Evolutionary conservation across 2,888 invertebrate genomes (phyloP).

Genomic region (Cinara cedri): DNA sequence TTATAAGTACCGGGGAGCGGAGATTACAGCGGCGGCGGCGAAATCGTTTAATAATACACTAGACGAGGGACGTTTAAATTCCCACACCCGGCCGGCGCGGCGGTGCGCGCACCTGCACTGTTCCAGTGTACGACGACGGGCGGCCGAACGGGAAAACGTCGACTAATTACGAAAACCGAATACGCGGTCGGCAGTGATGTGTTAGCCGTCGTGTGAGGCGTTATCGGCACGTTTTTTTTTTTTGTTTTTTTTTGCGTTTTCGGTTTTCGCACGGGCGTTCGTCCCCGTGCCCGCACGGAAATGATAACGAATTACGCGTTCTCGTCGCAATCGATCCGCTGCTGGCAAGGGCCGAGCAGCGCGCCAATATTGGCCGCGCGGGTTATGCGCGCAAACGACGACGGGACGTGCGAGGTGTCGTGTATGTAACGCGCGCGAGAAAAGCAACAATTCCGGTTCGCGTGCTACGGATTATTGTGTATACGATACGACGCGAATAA

Average conservation of each 20-base stretch:
- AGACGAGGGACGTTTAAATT: slow-evolving; percentile 32
- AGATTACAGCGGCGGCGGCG: neutral
- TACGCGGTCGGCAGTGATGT: neutral
- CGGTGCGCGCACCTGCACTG: neutral
- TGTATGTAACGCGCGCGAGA: too few relatives aligned
- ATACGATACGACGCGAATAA: neutral
- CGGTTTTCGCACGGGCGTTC: neutral
- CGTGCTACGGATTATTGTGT: too few relatives aligned
- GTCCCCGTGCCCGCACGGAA: neutral
- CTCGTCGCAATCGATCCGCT: slow-evolving; percentile 42
- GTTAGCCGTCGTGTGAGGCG: neutral
- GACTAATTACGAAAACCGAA: slow-evolving; percentile 37
- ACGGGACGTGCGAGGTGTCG: neutral
- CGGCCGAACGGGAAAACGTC: slow-evolving; percentile 36
- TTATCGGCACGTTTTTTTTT: too few relatives aligned
- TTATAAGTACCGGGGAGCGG: neutral
- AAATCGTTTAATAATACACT: slow-evolving; percentile 21
- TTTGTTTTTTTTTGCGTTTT: too few relatives aligned
- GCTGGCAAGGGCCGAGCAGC: too few relatives aligned
- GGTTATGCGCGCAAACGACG: neutral
- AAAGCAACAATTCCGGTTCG: too few relatives aligned
- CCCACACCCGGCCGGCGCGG: neutral
- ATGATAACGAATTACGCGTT: neutral
- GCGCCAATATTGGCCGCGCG: neutral
- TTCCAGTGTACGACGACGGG: too few relatives aligned